Evolutionary conservation across 1,140 invertebrate species (phyloP), one percentile per base, ranked within the genome.

Genomic region (Papilio aristodemus): DNA sequence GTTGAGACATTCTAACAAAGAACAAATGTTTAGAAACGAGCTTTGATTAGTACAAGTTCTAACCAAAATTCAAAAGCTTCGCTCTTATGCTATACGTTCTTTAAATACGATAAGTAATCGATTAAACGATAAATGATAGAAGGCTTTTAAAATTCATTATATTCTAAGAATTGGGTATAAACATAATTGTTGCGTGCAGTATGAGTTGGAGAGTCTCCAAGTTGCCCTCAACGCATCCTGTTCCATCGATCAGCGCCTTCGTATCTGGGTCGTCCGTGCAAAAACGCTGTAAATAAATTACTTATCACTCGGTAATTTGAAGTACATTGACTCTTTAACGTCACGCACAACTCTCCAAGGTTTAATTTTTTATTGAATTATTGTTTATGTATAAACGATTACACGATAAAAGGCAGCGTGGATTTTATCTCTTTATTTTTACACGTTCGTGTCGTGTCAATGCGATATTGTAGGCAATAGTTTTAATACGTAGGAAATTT

Each of bases 221-320:
- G 46, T 68, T 71, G 72, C 57, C 57, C 60, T 68, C 68, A 14
- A n/a, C 68, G 71, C 67, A 77, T 83, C 78, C 79, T 82, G 77
- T 62, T 78, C 72, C 70, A 84, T 82, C 80, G 77, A 82, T 84
- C 82, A 82, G 66, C 37, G 27, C 32, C 57, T 36, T 59, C 63
- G 70, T 81, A 82, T 79, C 77, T 84, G 78, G 76, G 80, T 78
- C 76, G 72, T 63, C 50, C 62, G 50, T 68, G 72, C 76, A 77
- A 81, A 80, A 83, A 77, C 68, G 72, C 67, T 69, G 66, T 72
- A 76, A 79, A 80, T 77, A 77, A 79, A 76, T 76, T 72, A 71
- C 78, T 79, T 81, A 83, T 80, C 72, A 79, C 76, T 73, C 70
- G 76, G 79, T 83, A 83, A 84, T 84, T 84, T 69, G 68, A 73